phyloP scores from a whole-genome alignment of 2,113 vertebrate species.

The Menura novaehollandiae region DNA sequence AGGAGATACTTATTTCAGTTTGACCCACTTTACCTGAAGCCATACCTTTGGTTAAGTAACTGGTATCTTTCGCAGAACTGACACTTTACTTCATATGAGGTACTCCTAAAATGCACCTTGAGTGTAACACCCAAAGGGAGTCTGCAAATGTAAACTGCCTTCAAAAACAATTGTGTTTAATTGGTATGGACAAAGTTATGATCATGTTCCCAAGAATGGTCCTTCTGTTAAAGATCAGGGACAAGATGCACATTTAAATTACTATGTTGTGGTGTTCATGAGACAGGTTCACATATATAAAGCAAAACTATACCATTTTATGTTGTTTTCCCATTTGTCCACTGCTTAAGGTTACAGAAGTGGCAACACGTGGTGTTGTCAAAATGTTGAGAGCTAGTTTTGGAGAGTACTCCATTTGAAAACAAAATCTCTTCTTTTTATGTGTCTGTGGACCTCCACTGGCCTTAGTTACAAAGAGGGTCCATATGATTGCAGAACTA shows the following conservation, averaged over 20 bases:
- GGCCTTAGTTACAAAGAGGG: not conserved
- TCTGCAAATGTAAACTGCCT: not conserved
- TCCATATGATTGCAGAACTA: not conserved
- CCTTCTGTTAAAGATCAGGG: not conserved
- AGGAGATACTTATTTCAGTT: not conserved
- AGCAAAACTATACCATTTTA: not conserved
- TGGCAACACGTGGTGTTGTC: accelerated
- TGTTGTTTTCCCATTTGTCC: not conserved
- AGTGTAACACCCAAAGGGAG: not conserved
- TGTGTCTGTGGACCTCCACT: not conserved
- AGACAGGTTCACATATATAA: not conserved
- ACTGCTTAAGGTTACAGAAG: not conserved
- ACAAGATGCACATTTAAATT: not conserved
- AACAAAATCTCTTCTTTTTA: not conserved
- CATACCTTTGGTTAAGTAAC: not conserved
- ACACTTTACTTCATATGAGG: not conserved
- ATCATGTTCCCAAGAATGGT: not conserved
- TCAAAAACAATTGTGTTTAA: not conserved
- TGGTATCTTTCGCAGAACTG: not conserved
- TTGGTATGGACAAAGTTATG: not conserved
- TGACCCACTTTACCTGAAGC: not conserved
- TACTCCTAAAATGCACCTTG: not conserved
- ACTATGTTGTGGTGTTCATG: not conserved
- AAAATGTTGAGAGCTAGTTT: not conserved
- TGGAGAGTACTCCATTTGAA: not conserved